Evolutionary conservation across 2,888 invertebrate genomes (phyloP), one percentile per base, ranked within the genome.

Genomic region (Podabrus alpinus): DNA sequence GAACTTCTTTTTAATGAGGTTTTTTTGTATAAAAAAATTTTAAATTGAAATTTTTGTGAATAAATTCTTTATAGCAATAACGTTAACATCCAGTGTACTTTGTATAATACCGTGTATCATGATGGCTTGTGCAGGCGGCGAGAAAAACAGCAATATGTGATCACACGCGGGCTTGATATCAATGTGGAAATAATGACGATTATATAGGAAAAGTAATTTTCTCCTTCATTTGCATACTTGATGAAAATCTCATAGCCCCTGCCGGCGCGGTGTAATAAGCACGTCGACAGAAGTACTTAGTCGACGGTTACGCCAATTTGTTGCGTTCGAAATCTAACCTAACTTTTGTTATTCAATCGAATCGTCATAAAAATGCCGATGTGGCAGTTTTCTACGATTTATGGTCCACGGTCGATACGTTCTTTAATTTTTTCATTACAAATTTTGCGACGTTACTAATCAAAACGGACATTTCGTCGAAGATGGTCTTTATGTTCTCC

Each of bases 161-260:
- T 86, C 85, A 82, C 84, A 83, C 82, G 82, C 83, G 79, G 82
- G 81, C 82, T 80, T 78, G 86, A 87, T 87, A 88, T 87, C 88
- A 87, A 88, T 88, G 87, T 83, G 85, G 86, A 87, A 88, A 88
- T 88, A 87, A 88, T 88, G 87, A 88, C 87, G 86, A 88, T 87
- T 87, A 87, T 87, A 88, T 87, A 86, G 88, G 87, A 87, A 88
- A 88, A 88, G 87, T 88, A 86, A 87, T 88, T 87, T 88, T 87
- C 87, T 84, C 87, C 86, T 84, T 87, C 86, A 88, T 87, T 87
- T 87, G 86, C 87, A 87, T 87, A 87, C 86, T 87, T 87, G 86
- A 88, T 88, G 88, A 87, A 87, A 88, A 86, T 87, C 86, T 84
- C 87, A 86, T 87, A 85, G 86, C 82, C 77, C 78, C 78, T 75